phyloP scores from a whole-genome alignment of 1,140 invertebrate genomes.

The Microplitis mediator region DNA sequence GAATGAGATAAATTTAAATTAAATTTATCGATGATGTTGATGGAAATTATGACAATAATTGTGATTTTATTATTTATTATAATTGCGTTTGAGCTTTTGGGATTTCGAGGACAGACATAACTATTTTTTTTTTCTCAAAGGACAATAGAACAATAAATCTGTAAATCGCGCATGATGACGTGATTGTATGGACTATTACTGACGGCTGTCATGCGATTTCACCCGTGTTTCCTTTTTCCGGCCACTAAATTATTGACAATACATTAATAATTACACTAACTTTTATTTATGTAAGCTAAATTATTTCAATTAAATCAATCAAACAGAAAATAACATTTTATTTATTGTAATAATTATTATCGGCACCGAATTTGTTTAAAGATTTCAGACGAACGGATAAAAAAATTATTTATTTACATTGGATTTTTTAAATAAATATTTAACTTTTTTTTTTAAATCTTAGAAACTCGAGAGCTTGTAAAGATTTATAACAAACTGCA shows the following conservation, averaged over 20 bases:
- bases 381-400: too few relatives aligned
- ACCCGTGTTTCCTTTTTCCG: constrained; percentile 45
- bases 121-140: not conserved
- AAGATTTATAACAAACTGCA: too few relatives aligned
- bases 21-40: too few relatives aligned
- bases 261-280: not conserved
- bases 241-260: constrained; percentile 31
- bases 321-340: too few relatives aligned
- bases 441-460: too few relatives aligned
- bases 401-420: too few relatives aligned
- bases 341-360: too few relatives aligned
- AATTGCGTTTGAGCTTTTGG: not conserved
- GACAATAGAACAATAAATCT: constrained; percentile 8
- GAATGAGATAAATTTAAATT: too few relatives aligned
- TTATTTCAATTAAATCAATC: too few relatives aligned
- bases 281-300: not conserved
- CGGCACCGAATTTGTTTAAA: too few relatives aligned
- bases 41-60: not conserved
- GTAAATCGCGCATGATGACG: constrained; percentile 11
- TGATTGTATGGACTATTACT: constrained; percentile 1
- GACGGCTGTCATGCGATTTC: not conserved
- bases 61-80: not conserved
- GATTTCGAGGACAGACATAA: not conserved
- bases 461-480: too few relatives aligned
- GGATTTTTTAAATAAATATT: too few relatives aligned